Percentiles rank a stretch among this genome's conserved stretches.
Evolutionary conservation across 2,797 vertebrate genomes (phyloP).

Genomic region (Melanotaenia parkinsoni): DNA sequence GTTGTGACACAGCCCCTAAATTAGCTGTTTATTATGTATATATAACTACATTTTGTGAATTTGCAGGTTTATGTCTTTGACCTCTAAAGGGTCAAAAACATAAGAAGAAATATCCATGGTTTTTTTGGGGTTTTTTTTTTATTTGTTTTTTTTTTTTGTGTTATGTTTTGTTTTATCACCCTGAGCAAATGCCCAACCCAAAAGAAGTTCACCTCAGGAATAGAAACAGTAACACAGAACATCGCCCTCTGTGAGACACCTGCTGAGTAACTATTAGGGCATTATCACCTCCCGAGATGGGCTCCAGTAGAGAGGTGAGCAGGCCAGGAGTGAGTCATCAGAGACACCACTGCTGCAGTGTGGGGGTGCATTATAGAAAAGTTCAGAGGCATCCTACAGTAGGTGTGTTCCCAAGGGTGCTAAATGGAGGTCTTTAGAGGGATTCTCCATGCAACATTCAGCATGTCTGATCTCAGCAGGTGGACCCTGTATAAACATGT

Average conservation of each 20-base stretch:
- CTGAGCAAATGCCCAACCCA: constrained; percentile 17
- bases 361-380: constrained; percentile 35
- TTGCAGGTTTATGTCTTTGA: background rate
- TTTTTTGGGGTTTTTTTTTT: constrained; percentile 1
- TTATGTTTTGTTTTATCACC: background rate
- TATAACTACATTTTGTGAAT: constrained; percentile 36
- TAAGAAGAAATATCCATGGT: constrained; percentile 1
- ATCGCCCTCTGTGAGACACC: constrained; percentile 22
- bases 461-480: constrained; percentile 71
- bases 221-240: constrained; percentile 24
- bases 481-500: constrained; percentile 63
- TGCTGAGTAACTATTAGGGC: constrained; percentile 53
- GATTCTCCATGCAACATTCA: constrained; percentile 41
- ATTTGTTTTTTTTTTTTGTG: background rate
- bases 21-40: constrained; percentile 27
- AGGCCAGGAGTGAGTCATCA: constrained; percentile 44
- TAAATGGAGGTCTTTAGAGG: constrained; percentile 55
- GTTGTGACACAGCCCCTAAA: constrained; percentile 21
- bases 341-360: constrained; percentile 38
- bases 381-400: constrained; percentile 54
- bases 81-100: constrained; percentile 11
- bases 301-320: constrained; percentile 34
- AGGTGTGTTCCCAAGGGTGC: constrained; percentile 36
- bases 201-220: constrained; percentile 31
- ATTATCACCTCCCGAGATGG: constrained; percentile 37